phyloP scores from a whole-genome alignment of 2,888 invertebrate species.

The Oasisia sp. region DNA sequence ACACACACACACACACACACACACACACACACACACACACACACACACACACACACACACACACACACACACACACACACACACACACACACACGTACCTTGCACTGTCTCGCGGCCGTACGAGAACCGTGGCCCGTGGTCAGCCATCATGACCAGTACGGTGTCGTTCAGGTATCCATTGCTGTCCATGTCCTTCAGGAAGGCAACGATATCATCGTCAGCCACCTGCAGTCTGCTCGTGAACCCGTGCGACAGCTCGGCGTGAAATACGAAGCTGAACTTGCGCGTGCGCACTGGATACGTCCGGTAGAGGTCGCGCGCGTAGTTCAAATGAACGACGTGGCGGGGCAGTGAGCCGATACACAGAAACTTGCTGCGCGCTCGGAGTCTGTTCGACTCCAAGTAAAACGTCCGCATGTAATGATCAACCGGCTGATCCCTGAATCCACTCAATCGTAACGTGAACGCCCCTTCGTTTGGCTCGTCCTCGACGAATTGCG shows the following conservation, averaged over 20 bases:
- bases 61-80: too few relatives aligned
- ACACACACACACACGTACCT: constrained; percentile 71
- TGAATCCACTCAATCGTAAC: constrained; percentile 88
- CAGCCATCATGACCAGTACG: constrained; percentile 87
- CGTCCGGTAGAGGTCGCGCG: constrained; percentile 71
- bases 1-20: too few relatives aligned
- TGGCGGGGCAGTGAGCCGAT: constrained; percentile 80
- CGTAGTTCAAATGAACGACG: constrained; percentile 63
- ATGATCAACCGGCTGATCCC: constrained; percentile 86
- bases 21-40: too few relatives aligned
- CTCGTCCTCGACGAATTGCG: constrained; percentile 88
- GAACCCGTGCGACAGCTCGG: not conserved
- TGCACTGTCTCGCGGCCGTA: constrained; percentile 85
- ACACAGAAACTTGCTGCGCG: constrained; percentile 58
- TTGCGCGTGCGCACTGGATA: constrained; percentile 68
- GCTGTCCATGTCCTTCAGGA: constrained; percentile 66
- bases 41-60: too few relatives aligned
- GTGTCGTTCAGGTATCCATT: constrained; percentile 80
- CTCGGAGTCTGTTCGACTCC: not conserved
- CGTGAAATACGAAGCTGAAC: constrained; percentile 17
- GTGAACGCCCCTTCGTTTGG: constrained; percentile 88
- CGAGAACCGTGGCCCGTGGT: constrained; percentile 86
- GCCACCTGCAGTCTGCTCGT: not conserved
- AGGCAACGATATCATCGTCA: not conserved
- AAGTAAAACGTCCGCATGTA: constrained; percentile 81